phyloP scores from a whole-genome alignment of 2,888 invertebrate genomes.

The Tipula vernalis region DNA sequence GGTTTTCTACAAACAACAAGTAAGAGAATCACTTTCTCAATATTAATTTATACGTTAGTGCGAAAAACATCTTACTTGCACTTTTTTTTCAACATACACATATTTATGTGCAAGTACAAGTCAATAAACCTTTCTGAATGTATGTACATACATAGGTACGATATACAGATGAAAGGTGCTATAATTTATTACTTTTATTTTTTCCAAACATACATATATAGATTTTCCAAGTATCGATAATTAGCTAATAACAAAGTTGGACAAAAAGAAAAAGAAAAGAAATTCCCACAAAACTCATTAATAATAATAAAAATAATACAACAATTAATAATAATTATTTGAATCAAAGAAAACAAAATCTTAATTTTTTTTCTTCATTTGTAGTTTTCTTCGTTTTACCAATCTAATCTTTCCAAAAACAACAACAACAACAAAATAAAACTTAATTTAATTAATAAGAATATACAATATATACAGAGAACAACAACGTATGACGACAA shows the following conservation, averaged over 20 bases:
- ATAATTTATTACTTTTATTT: background rate
- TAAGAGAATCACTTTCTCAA: background rate
- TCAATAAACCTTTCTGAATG: background rate
- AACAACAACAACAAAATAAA: background rate
- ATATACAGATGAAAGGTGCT: background rate
- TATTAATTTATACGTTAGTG: background rate
- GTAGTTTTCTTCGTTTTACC: background rate
- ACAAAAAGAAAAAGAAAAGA: background rate
- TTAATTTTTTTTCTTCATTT: background rate
- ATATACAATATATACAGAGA: background rate
- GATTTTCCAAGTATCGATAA: background rate
- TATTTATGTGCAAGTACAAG: background rate
- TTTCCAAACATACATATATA: background rate
- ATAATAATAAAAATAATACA: background rate
- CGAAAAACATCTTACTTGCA: background rate
- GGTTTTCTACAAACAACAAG: background rate
- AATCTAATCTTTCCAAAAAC: background rate
- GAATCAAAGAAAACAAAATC: background rate
- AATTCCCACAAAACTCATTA: conserved; percentile 4
- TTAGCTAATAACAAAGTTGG: background rate
- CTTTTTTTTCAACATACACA: background rate
- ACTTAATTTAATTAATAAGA: background rate
- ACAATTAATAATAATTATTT: background rate
- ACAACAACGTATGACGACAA: background rate
- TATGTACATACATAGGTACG: background rate